Evolutionary conservation across 2,888 invertebrate genomes (phyloP).

Genomic region (Hoplodrina ambigua): DNA sequence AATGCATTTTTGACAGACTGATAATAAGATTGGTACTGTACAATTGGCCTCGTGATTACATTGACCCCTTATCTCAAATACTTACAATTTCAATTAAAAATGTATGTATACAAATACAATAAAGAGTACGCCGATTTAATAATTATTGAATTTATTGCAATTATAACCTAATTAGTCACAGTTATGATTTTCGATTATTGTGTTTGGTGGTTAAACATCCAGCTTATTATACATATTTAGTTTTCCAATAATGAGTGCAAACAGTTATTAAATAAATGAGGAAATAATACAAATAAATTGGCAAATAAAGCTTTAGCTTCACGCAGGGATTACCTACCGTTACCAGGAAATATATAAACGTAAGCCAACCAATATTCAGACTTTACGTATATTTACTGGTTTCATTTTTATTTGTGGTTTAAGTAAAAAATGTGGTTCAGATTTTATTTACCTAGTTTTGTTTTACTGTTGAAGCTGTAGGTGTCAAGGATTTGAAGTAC

Average conservation of each 20-base stretch:
- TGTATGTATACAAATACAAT: background rate
- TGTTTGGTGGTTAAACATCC: background rate
- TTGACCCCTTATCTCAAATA: background rate
- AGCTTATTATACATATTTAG: conserved; percentile 19
- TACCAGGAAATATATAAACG: conserved; percentile 25
- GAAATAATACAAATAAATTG: conserved; percentile 44
- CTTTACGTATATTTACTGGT: conserved; percentile 5
- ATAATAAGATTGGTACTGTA: too few species aligned
- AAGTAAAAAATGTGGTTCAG: conserved; percentile 2
- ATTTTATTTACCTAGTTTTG: background rate
- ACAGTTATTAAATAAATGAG: conserved; percentile 37
- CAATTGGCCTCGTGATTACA: background rate
- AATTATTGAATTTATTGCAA: conserved; percentile 13
- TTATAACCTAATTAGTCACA: conserved; percentile 7
- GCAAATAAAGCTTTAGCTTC: conserved; percentile 26
- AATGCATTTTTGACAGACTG: too few species aligned
- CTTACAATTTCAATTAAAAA: background rate
- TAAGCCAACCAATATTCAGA: conserved; percentile 30
- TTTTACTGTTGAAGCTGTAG: too few species aligned
- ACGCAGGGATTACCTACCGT: conserved; percentile 24
- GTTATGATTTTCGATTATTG: conserved; percentile 39
- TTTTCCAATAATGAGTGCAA: conserved; percentile 31
- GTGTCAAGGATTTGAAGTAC: background rate
- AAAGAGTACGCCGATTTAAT: conserved; percentile 3
- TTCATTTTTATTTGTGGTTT: conserved; percentile 33